Evolutionary conservation across 2,113 vertebrate genomes (phyloP).

Genomic region (Penelope pileata): DNA sequence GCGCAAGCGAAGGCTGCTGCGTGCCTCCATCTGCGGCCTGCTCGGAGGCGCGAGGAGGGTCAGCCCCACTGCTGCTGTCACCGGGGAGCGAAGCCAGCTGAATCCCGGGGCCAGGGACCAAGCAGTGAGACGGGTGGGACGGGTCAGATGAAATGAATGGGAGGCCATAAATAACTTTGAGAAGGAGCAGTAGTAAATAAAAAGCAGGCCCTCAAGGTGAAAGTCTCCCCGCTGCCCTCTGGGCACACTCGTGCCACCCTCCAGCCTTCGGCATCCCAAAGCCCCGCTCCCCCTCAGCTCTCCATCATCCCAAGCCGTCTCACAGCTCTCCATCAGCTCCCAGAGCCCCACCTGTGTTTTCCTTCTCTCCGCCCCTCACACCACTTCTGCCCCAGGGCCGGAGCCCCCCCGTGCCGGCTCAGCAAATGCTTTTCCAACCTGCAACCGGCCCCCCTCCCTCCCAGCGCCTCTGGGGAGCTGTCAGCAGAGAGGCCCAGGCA

Average conservation of each 20-base stretch:
- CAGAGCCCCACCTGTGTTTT: slow-evolving; percentile 63
- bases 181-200: background rate
- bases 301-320: accelerated
- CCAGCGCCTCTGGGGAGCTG: background rate
- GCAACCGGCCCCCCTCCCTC: background rate
- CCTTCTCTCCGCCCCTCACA: background rate
- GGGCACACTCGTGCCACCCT: background rate
- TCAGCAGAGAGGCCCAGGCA: background rate
- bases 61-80: slow-evolving; percentile 10
- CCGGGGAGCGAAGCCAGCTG: slow-evolving; percentile 8
- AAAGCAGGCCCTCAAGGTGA: background rate
- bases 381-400: background rate
- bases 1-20: background rate
- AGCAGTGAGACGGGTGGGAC: background rate
- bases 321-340: background rate
- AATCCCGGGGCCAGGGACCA: slow-evolving; percentile 12
- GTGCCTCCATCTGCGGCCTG: background rate
- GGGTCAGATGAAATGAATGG: background rate
- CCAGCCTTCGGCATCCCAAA: accelerated
- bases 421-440: slow-evolving; percentile 58
- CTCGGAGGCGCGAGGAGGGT: accelerated
- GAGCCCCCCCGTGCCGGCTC: background rate
- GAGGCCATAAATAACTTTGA: background rate
- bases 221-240: background rate
- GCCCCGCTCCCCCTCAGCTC: background rate